Percentiles rank a stretch among this genome's conserved stretches.
These are phyloP conservation scores for Batillaria attramentaria DNA, from an alignment of 1,140 invertebrate genomes.

Conservation along the genomic window DNA sequence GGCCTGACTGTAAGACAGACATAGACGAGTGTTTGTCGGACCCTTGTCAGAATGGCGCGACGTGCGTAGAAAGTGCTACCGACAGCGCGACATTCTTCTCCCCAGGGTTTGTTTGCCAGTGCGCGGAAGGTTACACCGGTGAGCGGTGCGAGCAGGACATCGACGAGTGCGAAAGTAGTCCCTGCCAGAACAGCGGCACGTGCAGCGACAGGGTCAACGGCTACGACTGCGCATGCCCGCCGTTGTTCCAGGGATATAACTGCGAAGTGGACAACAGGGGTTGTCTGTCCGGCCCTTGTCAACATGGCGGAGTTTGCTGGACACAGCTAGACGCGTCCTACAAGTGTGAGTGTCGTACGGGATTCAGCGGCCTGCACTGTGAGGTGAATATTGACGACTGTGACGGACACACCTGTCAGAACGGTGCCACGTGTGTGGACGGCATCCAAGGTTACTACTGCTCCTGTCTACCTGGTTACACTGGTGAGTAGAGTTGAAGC, in stretches of 20 bases:
- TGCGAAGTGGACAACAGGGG: slow-evolving; percentile 51
- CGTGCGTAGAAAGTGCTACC: slow-evolving; percentile 37
- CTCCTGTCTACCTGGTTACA: slow-evolving; percentile 41
- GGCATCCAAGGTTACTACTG: slow-evolving; percentile 78
- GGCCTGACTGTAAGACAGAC: slow-evolving; percentile 58
- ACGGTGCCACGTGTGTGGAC: slow-evolving; percentile 85
- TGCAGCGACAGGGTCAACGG: slow-evolving; percentile 81
- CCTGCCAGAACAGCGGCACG: slow-evolving; percentile 75
- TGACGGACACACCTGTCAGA: slow-evolving; percentile 35
- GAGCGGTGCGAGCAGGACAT: slow-evolving; percentile 78
- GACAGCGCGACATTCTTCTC: slow-evolving; percentile 14
- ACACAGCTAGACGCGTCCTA: slow-evolving; percentile 64
- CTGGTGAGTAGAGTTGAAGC: slow-evolving; percentile 12
- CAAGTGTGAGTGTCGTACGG: slow-evolving; percentile 39
- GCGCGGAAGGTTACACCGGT: slow-evolving; percentile 47
- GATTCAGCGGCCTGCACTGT: slow-evolving; percentile 77
- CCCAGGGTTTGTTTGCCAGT: slow-evolving; percentile 46
- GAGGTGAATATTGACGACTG: slow-evolving; percentile 53
- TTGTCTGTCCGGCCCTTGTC: slow-evolving; percentile 54
- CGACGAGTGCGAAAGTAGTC: slow-evolving; percentile 47
- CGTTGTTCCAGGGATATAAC: slow-evolving; percentile 41
- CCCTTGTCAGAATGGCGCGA: slow-evolving; percentile 54
- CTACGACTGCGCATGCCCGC: slow-evolving; percentile 49
- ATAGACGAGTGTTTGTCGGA: slow-evolving; percentile 58
- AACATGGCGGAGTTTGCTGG: slow-evolving; percentile 49